phyloP scores from a whole-genome alignment of 2,888 invertebrate species.

The Conops quadrifasciatus region DNA sequence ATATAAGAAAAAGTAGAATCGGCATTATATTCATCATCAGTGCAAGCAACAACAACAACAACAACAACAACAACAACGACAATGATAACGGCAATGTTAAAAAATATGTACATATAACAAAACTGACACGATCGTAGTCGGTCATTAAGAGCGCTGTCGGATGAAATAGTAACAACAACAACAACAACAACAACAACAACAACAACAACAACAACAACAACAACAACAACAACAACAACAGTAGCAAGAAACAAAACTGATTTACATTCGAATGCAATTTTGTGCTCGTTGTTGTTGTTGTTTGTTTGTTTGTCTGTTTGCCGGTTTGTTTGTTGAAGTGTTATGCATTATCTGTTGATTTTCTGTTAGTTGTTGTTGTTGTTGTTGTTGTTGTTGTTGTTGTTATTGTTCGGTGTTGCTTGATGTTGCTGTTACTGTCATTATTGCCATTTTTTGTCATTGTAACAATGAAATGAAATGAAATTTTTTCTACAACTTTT shows the following conservation, averaged over 20 bases:
- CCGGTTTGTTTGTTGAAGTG: neutral
- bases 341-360: neutral
- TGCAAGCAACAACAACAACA: neutral
- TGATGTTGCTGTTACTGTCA: no score
- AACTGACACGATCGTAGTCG: no score
- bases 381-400: neutral
- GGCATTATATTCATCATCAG: neutral
- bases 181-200: neutral
- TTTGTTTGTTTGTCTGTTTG: neutral
- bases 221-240: neutral
- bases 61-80: conserved; percentile 1
- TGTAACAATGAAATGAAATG: no score
- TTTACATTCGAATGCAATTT: conserved; percentile 1
- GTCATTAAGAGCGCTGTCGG: no score
- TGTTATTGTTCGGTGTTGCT: no score
- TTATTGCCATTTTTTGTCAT: no score
- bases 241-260: neutral
- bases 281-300: neutral
- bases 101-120: no score
- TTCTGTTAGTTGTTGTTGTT: neutral
- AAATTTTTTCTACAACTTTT: no score
- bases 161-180: no score
- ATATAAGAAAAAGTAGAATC: neutral
- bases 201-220: neutral
- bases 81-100: no score